These are phyloP conservation scores for Drosophila nannoptera DNA, from an alignment of 1,140 invertebrate genomes.

Conservation along the genomic window DNA sequence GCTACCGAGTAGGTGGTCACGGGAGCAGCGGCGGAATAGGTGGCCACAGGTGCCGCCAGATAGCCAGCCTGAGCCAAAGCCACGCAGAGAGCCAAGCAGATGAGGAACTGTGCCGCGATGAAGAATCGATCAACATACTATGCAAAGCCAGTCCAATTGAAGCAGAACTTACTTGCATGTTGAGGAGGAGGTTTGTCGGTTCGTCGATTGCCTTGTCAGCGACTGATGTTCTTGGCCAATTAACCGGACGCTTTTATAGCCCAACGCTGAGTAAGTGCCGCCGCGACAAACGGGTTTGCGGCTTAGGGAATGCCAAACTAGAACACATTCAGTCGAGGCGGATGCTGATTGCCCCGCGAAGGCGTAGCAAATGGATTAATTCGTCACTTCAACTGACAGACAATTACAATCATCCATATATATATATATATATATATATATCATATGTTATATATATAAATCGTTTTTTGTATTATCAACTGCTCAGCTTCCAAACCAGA, in stretches of 20 bases:
- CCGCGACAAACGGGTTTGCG: slow-evolving; percentile 25
- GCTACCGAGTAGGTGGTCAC: not conserved
- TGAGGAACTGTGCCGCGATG: slow-evolving; percentile 33
- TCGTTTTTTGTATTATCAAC: too few species aligned
- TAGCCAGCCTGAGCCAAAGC: slow-evolving; percentile 50
- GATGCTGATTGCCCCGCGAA: slow-evolving; percentile 31
- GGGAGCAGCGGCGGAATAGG: slow-evolving; percentile 14
- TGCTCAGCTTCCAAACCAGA: too few species aligned
- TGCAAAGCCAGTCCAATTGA: not conserved
- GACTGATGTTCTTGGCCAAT: slow-evolving; percentile 39
- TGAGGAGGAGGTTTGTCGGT: slow-evolving; percentile 28
- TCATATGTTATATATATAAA: too few species aligned
- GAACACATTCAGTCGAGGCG: slow-evolving; percentile 34
- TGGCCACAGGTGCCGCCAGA: slow-evolving; percentile 33
- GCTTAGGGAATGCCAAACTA: slow-evolving; percentile 32
- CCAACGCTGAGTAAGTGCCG: slow-evolving; percentile 12
- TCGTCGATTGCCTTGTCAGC: slow-evolving; percentile 25
- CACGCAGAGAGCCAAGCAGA: slow-evolving; percentile 52
- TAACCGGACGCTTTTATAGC: slow-evolving; percentile 39
- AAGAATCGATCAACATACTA: not conserved
- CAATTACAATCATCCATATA: not conserved
- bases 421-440: not conserved
- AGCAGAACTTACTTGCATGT: slow-evolving; percentile 45
- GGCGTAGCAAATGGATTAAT: slow-evolving; percentile 43
- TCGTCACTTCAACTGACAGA: slow-evolving; percentile 1